Evolutionary conservation across 2,113 vertebrate genomes (phyloP).

Genomic region (Larimichthys crocea): DNA sequence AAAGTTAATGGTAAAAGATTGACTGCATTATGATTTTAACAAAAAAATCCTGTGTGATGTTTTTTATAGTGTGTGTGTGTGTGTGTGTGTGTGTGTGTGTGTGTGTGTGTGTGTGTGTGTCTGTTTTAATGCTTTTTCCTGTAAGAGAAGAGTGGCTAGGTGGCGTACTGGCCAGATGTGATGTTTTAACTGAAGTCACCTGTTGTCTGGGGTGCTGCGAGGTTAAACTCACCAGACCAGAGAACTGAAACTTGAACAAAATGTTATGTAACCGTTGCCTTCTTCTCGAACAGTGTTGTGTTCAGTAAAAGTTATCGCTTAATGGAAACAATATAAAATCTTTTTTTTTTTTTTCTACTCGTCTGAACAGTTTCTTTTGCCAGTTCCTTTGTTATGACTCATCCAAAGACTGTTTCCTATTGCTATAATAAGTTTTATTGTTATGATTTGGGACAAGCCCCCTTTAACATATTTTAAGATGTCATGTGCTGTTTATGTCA

Average conservation of each 20-base stretch:
- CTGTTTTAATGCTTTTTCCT: conserved; percentile 31
- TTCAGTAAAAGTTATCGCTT: not conserved
- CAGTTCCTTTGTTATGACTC: conserved; percentile 23
- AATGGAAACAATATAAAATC: not conserved
- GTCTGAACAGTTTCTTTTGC: conserved; percentile 1
- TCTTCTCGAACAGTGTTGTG: not conserved
- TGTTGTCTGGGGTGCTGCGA: conserved; percentile 25
- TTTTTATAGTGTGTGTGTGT: conserved; percentile 20
- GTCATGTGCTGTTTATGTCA: conserved; percentile 67
- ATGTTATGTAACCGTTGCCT: not conserved
- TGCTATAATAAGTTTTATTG: conserved; percentile 35
- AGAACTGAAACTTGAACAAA: not conserved
- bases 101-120: conserved; percentile 11
- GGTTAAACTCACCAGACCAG: conserved; percentile 35
- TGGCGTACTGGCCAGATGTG: conserved; percentile 54
- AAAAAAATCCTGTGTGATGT: not conserved
- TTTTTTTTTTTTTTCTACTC: not conserved
- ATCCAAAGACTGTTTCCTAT: conserved; percentile 30
- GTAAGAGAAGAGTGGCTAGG: conserved; percentile 48
- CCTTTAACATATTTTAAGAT: conserved; percentile 54
- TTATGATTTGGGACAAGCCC: conserved; percentile 15
- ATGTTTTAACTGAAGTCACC: conserved; percentile 49
- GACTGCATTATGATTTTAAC: not conserved
- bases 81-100: no score
- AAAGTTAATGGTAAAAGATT: not conserved